A percentile compares a stretch with the other conserved stretches of the same genome.
Conservation (phyloP, 2,113 vertebrate genomes). For the Psilopsiagon aurifrons region DNA sequence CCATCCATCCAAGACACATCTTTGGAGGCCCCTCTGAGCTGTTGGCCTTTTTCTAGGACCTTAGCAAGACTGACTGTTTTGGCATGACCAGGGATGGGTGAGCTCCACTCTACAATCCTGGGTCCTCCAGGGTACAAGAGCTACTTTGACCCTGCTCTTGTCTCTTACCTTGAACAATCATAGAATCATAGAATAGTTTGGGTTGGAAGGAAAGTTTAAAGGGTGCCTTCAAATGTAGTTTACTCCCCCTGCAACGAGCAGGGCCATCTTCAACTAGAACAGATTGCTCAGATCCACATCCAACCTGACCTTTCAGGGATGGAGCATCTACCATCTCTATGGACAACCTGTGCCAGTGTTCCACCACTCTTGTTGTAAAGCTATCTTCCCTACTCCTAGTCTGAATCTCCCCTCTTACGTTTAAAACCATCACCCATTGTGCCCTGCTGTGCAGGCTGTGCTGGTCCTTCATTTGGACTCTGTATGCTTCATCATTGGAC, state of each 20-base stretch:
- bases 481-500: not conserved
- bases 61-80: not conserved
- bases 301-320: not conserved
- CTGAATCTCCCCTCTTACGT: not conserved
- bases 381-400: not conserved
- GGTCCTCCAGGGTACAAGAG: not conserved
- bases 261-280: not conserved
- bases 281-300: accelerated
- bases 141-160: not conserved
- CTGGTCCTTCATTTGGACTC: not conserved
- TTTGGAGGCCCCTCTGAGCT: not conserved
- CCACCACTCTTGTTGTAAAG: accelerated
- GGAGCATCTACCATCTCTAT: not conserved
- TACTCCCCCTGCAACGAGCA: not conserved
- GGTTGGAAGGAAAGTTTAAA: not conserved
- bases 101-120: not conserved
- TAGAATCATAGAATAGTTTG: not conserved
- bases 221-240: not conserved
- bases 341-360: not conserved
- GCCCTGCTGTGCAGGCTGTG: not conserved
- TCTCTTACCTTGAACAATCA: not conserved
- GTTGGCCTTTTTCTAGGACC: not conserved
- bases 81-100: not conserved
- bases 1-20: not conserved
- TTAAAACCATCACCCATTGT: not conserved